A percentile compares a stretch with the other conserved stretches of the same genome.
phyloP scores from a whole-genome alignment of 2,113 vertebrate species.

The Gracilinanus agilis region DNA sequence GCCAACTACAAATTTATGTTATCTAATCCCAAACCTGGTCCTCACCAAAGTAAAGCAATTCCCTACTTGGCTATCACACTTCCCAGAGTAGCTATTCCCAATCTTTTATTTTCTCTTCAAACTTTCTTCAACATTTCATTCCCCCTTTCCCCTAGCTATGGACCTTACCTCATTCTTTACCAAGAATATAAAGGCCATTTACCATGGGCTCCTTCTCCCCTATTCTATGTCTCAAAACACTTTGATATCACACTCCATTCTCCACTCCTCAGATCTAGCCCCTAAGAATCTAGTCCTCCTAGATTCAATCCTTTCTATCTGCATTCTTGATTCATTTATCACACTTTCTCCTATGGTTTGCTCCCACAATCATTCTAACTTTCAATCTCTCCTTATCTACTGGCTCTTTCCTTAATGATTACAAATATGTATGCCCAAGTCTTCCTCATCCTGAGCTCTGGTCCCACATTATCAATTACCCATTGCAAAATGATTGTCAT shows the following conservation, averaged over 20 bases:
- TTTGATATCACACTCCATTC: background rate
- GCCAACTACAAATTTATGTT: background rate
- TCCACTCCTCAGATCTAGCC: background rate
- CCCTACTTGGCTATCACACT: no score
- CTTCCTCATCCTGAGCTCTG: background rate
- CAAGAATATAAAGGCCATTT: background rate
- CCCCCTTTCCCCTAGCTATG: no score
- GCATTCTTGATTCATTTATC: background rate
- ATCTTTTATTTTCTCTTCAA: background rate
- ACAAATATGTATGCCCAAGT: background rate
- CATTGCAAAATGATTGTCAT: background rate
- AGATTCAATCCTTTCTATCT: background rate
- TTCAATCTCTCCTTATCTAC: background rate
- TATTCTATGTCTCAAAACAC: background rate
- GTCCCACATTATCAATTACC: background rate
- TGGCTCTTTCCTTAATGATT: background rate
- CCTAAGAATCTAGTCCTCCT: background rate
- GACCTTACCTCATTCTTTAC: no score
- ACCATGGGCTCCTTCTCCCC: background rate
- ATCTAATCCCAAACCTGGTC: no score
- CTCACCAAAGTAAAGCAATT: no score
- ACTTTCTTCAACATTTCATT: background rate
- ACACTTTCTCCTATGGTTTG: background rate
- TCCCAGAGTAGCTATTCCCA: background rate
- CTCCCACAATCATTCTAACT: background rate